These are phyloP conservation scores for Tenodera sinensis DNA, from an alignment of 2,888 invertebrate species.

Conservation along the genomic window DNA sequence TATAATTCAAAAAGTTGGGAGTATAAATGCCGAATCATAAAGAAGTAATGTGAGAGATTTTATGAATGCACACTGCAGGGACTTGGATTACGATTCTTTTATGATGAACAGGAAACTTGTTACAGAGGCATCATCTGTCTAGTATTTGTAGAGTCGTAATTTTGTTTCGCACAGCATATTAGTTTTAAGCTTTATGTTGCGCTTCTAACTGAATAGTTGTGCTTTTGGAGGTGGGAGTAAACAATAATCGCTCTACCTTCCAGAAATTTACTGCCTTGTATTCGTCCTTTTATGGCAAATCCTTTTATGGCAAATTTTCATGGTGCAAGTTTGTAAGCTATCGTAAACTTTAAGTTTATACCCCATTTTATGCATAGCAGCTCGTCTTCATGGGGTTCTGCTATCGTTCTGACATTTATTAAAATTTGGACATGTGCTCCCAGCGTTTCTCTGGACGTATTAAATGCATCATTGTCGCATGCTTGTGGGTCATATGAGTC, in stretches of 20 bases:
- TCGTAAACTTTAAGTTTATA: neutral
- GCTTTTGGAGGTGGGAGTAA: neutral
- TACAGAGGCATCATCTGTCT: neutral
- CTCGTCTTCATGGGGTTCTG: neutral
- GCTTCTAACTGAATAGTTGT: neutral
- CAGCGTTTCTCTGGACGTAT: too few species aligned
- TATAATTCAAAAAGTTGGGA: neutral
- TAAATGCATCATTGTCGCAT: too few species aligned
- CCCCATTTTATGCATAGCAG: neutral
- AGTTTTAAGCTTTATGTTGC: neutral
- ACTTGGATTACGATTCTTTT: neutral
- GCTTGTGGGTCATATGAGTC: too few species aligned
- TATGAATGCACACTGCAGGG: neutral
- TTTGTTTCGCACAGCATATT: neutral
- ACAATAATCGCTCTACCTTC: neutral
- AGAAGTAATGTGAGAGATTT: neutral
- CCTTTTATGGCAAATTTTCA: neutral
- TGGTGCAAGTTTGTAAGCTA: neutral
- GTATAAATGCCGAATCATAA: neutral
- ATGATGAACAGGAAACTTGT: neutral
- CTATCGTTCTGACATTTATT: neutral
- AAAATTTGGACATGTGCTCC: neutral
- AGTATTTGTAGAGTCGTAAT: neutral
- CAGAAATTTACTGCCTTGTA: neutral
- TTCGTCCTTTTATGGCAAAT: neutral